Base-by-base conservation (phyloP, 2,797 vertebrate species). In the Rallus crepitans region DNA sequence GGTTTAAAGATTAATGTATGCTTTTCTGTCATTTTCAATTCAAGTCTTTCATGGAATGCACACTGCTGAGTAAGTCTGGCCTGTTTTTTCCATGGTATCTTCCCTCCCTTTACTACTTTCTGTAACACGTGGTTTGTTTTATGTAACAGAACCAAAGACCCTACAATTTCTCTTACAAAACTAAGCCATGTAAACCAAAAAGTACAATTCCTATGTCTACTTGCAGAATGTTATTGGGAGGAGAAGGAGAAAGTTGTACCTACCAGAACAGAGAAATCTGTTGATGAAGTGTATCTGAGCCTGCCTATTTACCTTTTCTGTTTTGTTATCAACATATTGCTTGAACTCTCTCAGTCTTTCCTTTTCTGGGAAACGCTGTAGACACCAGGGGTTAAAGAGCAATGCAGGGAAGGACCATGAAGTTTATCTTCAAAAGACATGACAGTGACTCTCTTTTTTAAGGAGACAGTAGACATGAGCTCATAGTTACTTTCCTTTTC, bases 1-100 rank as follows among this genome's bases (percentile, higher is more conserved):
- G 40, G 28, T 72, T 89, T 93, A 70, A 47, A 64, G 90, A 95
- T 91, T 95, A 88, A 93, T 84, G 79, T 72, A 83, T 87, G 42
- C 14, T 79, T 97, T 94, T 81, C 68, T 76, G 64, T 57, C 59
- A 20, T 93, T 97, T 83, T 45, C 8, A 48, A 14, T 59, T 80
- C 57, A 83, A 96, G 59, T 71, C 61, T 78, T 95, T 87, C 68
- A 64, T 48, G 63, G 40, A 60, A 70, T 65, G 33, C 39, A 60
- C 9, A 47, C 23, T 57, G 33, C 30, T 91, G 45, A 93, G 92
- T 55, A 82, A 93, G 75, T 63, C 27, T 85, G 83, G 31, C 30
- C 17, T 50, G 39, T 77, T 87, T 83, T 83, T 87, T 37, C 35
- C 50, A 21, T 8, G 14, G 37, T 92, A 37, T 30, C 71, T 89